Conservation (phyloP, 2,888 invertebrate genomes). For the Oxytorus armatus region DNA sequence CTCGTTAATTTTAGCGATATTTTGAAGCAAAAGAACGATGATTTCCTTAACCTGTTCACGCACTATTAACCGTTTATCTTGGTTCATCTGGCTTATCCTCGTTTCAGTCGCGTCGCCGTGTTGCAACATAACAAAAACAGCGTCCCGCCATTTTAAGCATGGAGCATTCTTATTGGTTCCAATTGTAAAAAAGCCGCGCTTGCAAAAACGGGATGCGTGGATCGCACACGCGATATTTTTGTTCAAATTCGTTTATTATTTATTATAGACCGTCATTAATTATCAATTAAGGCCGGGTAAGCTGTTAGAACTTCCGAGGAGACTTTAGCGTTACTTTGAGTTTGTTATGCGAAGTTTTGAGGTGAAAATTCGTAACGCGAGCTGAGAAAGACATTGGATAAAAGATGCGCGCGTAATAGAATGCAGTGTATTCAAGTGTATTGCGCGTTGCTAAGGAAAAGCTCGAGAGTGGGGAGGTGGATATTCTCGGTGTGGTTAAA, state of each 20-base stretch:
- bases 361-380: not conserved
- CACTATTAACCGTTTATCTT: too few relatives aligned
- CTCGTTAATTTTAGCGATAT: too few relatives aligned
- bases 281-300: not conserved
- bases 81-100: too few relatives aligned
- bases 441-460: conserved; percentile 48
- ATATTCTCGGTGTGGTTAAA: conserved; percentile 2
- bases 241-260: not conserved
- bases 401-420: not conserved
- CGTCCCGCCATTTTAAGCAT: conserved; percentile 49
- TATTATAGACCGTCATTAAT: not conserved
- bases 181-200: not conserved
- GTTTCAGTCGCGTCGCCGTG: not conserved
- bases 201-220: not conserved
- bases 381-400: too few relatives aligned
- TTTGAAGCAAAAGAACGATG: not conserved
- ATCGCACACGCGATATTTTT: not conserved
- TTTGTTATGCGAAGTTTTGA: not conserved
- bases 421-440: too few relatives aligned
- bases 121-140: conserved; percentile 23
- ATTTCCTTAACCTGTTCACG: too few relatives aligned
- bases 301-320: not conserved
- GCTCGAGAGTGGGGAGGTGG: not conserved
- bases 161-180: conserved; percentile 14
- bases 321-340: not conserved